These are phyloP conservation scores for Troides aeacus DNA, from an alignment of 2,888 invertebrate genomes.

Conservation along the genomic window DNA sequence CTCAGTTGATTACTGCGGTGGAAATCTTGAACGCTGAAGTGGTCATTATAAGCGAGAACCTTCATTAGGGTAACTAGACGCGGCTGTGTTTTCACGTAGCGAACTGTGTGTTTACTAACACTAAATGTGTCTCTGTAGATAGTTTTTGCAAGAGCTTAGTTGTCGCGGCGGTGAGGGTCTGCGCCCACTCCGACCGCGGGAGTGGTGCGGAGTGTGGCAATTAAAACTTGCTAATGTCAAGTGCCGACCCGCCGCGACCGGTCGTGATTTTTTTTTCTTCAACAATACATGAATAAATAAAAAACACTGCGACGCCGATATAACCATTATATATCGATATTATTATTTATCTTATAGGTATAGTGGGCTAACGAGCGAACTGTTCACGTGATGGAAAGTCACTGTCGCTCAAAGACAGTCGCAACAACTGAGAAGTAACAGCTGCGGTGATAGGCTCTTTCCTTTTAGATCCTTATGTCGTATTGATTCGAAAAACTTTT, in stretches of 20 bases:
- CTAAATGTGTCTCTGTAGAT: conserved; percentile 47
- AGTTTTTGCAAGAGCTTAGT: conserved; percentile 58
- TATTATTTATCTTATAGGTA: too few relatives aligned
- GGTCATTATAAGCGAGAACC: conserved; percentile 36
- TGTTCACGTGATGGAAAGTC: too few relatives aligned
- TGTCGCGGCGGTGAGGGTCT: conserved; percentile 50
- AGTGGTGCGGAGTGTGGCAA: conserved; percentile 70
- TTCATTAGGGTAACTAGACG: conserved; percentile 44
- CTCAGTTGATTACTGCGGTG: conserved; percentile 37
- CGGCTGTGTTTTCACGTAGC: conserved; percentile 39
- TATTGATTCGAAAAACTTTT: too few relatives aligned
- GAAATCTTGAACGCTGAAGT: conserved; percentile 38
- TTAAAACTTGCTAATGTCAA: conserved; percentile 80
- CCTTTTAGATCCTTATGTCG: too few relatives aligned
- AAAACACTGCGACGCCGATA: conserved; percentile 32
- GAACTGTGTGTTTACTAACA: conserved; percentile 47
- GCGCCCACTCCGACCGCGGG: conserved; percentile 63
- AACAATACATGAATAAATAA: conserved; percentile 59
- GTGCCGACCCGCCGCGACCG: conserved; percentile 55
- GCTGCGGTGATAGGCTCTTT: too few relatives aligned
- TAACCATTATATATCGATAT: conserved; percentile 26
- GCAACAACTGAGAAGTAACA: too few relatives aligned
- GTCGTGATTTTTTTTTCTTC: conserved; percentile 52
- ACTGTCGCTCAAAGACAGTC: too few relatives aligned
- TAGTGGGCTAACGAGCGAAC: too few relatives aligned